Conservation (phyloP, 2,888 invertebrate species). For the Drosophila longiperda region DNA sequence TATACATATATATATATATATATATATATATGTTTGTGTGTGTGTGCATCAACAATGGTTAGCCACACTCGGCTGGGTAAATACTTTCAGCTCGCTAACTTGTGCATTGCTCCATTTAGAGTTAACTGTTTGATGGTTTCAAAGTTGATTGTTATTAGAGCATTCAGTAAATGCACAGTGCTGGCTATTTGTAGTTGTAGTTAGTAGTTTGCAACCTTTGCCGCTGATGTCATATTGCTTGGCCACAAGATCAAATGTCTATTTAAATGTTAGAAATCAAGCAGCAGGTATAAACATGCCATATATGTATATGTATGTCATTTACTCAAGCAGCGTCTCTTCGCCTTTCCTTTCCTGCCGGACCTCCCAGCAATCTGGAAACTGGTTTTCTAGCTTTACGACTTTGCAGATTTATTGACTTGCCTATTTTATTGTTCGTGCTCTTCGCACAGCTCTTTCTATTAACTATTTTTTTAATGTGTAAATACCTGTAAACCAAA, state of each 20-base stretch:
- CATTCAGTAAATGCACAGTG: background rate
- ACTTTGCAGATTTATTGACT: constrained; percentile 62
- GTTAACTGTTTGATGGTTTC: constrained; percentile 34
- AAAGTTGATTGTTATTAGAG: constrained; percentile 31
- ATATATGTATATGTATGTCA: background rate
- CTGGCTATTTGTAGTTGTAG: background rate
- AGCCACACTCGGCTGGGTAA: constrained; percentile 38
- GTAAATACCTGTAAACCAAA: background rate
- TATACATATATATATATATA: background rate
- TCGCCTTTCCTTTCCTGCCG: background rate
- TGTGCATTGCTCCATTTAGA: constrained; percentile 23
- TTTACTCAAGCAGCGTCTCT: background rate
- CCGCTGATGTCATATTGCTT: constrained; percentile 41
- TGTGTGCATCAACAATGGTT: constrained; percentile 29
- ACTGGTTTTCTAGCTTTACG: constrained; percentile 58
- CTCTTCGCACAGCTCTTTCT: background rate
- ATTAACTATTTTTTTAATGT: background rate
- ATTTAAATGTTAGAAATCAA: constrained; percentile 43
- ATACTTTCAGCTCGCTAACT: constrained; percentile 29
- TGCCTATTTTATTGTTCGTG: constrained; percentile 1
- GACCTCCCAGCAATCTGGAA: background rate
- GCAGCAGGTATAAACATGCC: constrained; percentile 41
- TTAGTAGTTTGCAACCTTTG: constrained; percentile 4
- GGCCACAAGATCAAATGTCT: constrained; percentile 29
- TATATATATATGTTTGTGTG: background rate